Conservation (phyloP, 2,888 invertebrate species). For the Drosophila fulvimacula region DNA sequence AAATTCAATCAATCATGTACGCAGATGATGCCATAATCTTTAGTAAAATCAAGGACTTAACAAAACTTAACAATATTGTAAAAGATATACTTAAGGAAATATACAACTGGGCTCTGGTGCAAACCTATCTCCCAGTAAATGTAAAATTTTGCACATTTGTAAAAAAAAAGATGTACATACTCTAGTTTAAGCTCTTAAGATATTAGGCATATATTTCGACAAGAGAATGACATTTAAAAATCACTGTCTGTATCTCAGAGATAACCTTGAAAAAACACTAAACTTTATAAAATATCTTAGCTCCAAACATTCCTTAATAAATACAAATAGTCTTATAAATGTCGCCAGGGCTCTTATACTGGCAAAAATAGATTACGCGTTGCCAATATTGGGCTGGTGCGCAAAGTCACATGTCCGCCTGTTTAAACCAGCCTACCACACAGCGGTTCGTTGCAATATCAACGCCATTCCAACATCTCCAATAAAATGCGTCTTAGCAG, state of each 20-base stretch:
- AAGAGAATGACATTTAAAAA: not conserved
- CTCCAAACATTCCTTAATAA: not conserved
- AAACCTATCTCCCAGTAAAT: not conserved
- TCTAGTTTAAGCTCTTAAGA: no score
- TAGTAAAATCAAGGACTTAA: not conserved
- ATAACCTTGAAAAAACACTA: not conserved
- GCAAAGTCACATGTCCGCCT: not conserved
- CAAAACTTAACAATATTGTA: constrained; percentile 7
- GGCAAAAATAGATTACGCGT: constrained; percentile 5
- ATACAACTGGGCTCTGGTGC: constrained; percentile 1
- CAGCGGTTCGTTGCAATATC: no score
- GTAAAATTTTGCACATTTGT: no score
- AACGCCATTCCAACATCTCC: constrained; percentile 3
- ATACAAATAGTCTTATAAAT: not conserved
- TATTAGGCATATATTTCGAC: not conserved
- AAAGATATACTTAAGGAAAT: constrained; percentile 4
- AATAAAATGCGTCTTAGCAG: constrained; percentile 4
- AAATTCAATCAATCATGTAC: constrained; percentile 7
- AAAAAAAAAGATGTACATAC: no score
- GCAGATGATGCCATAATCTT: constrained; percentile 10
- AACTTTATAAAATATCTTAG: constrained; percentile 1
- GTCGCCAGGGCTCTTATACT: not conserved
- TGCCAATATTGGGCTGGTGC: not conserved
- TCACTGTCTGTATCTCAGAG: constrained; percentile 1
- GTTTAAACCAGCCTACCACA: no score